A percentile compares a stretch with the other conserved stretches of the same genome.
phyloP scores from a whole-genome alignment of 2,113 vertebrate species.

The Eira barbara region DNA sequence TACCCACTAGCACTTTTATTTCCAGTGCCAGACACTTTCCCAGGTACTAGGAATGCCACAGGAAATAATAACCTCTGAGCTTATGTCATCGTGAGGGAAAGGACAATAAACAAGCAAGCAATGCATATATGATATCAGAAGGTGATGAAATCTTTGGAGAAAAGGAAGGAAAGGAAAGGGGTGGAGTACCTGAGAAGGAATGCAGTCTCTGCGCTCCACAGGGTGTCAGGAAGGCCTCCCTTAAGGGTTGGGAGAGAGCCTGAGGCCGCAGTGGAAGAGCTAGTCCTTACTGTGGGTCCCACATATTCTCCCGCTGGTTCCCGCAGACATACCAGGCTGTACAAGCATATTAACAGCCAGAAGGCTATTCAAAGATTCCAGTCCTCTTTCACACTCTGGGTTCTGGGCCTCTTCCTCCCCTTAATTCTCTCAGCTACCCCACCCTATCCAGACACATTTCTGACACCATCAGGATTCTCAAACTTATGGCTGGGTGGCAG shows the following conservation, averaged over 20 bases:
- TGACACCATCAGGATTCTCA: background rate
- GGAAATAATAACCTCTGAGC: background rate
- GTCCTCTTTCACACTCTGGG: background rate
- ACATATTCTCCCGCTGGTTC: fast-evolving
- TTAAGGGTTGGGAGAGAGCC: background rate
- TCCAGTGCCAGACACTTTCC: background rate
- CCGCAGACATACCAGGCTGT: background rate
- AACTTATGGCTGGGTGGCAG: background rate
- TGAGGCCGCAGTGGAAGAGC: background rate
- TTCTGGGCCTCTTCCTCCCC: background rate
- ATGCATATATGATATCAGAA: background rate
- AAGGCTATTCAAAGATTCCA: background rate
- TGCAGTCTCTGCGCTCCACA: background rate
- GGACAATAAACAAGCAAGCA: background rate
- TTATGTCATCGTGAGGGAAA: background rate
- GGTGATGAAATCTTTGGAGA: background rate
- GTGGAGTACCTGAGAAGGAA: background rate
- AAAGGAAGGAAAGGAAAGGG: background rate
- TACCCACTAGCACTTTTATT: background rate
- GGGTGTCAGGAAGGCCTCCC: background rate
- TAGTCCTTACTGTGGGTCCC: background rate
- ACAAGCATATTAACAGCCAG: background rate
- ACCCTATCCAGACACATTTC: background rate
- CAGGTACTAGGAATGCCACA: background rate
- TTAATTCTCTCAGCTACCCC: background rate